Evolutionary conservation across 2,888 invertebrate genomes (phyloP), one percentile per base, ranked within the genome.

Genomic region (Sphaerolaimus hirsutus): DNA sequence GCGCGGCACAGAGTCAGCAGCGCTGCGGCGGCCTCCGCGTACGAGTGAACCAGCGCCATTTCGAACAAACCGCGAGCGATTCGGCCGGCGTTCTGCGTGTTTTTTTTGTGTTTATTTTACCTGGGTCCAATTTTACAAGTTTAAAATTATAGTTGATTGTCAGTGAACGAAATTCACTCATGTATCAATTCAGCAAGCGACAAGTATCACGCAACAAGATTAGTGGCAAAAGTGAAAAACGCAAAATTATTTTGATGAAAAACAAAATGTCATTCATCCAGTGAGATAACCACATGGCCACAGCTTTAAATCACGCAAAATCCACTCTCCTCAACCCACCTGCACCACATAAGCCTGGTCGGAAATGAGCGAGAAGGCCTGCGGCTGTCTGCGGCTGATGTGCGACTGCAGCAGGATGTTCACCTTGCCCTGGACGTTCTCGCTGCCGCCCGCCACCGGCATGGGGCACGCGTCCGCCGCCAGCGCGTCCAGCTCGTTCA

Each of bases 1-100:
- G 84, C 84, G 68, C 89, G 86, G 29, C 86, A 78, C 60, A 93
- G 74, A 3, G 74, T 75, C 1, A 97, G 72, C 53, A 91, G 76
- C 5, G 83, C 71, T 0, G 76, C 78, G 0, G 93, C 77, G 72
- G 91, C 75, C 52, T 82, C 72, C 0, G 93, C 79, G 72, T 83
- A 86, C 61, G 83, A 84, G 57, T 79, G 79, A 26, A 81, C 74
- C 5, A 91, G 68, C 0, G 81, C 81, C 51, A 93, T 81, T 60
- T 97, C 91, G 66, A 93, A 97, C 32, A 93, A 67, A 0, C 89
- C 87, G 37, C 93, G 73, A 7, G 80, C 75, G 55, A 97, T 83
- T 46, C 93, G 74, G 0, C 79, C 77, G 10, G 83, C 79, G 66
- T 91, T 93, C 78, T 89, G 59, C n/a, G 54, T n/a, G n/a, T n/a